Evolutionary conservation across 2,888 invertebrate genomes (phyloP).

Genomic region (Cinara cedri): DNA sequence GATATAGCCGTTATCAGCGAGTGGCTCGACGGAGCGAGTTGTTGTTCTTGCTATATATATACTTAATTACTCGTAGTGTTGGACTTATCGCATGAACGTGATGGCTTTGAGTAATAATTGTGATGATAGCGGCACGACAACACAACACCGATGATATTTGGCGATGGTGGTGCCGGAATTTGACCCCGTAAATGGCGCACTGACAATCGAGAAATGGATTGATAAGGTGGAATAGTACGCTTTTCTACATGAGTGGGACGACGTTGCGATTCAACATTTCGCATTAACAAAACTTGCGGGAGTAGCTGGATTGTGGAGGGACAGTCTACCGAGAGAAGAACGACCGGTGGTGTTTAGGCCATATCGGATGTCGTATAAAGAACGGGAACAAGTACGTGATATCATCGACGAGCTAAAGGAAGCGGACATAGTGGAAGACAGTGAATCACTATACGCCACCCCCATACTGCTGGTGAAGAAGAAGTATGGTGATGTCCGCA

Average conservation of each 20-base stretch:
- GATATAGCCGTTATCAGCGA: no score
- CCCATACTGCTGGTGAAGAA: not conserved
- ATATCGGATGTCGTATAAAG: not conserved
- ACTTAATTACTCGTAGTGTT: no score
- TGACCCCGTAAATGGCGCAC: not conserved
- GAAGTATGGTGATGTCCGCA: not conserved
- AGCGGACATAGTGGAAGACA: not conserved
- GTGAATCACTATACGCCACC: not conserved
- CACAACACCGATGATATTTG: not conserved
- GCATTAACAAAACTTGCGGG: not conserved
- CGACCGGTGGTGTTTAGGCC: constrained; percentile 12
- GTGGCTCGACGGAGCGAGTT: no score
- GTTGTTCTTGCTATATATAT: no score
- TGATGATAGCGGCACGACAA: no score
- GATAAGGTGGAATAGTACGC: constrained; percentile 31
- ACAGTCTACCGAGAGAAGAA: not conserved
- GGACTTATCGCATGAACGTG: no score
- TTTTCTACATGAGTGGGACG: no score
- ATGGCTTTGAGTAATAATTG: no score
- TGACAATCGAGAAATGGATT: constrained; percentile 14
- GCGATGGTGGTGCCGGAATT: not conserved
- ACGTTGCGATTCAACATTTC: not conserved
- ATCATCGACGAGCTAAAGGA: not conserved
- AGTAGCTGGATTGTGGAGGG: not conserved
- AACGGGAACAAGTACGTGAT: not conserved